Evolutionary conservation across 2,797 vertebrate species (phyloP).

Genomic region (Cirrhinus mrigala): DNA sequence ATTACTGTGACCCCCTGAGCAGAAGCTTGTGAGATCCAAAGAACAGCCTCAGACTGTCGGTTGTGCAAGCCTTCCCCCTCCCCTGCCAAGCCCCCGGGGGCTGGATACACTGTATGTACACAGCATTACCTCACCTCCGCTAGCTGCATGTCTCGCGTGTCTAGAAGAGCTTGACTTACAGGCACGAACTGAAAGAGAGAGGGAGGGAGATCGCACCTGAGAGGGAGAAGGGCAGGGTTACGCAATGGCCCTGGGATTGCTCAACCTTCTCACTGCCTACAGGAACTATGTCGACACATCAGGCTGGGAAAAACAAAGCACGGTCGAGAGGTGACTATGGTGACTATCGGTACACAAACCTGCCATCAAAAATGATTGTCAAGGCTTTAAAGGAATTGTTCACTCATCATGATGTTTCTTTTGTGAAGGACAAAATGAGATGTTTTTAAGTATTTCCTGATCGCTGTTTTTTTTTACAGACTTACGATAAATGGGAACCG

Average conservation of each 20-base stretch:
- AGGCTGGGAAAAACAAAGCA: conserved; percentile 61
- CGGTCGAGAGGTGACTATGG: conserved; percentile 47
- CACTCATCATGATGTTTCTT: background rate
- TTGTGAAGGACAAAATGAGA: background rate
- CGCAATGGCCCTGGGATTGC: conserved; percentile 61
- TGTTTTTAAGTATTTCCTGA: background rate
- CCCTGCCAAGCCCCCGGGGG: conserved; percentile 27
- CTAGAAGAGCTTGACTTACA: conserved; percentile 59
- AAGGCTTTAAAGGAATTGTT: background rate
- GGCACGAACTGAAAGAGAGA: conserved; percentile 26
- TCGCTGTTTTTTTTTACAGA: background rate
- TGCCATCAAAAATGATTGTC: conserved; percentile 21
- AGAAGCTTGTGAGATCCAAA: conserved; percentile 46
- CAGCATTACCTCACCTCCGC: conserved; percentile 59
- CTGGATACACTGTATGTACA: conserved; percentile 51
- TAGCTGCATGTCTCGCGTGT: conserved; percentile 50
- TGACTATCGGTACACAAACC: conserved; percentile 60
- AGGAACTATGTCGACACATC: conserved; percentile 64
- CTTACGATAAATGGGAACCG: background rate
- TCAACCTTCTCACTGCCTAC: conserved; percentile 57
- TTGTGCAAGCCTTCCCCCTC: conserved; percentile 57
- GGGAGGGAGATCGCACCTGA: conserved; percentile 57
- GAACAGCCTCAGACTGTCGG: conserved; percentile 49
- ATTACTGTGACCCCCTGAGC: conserved; percentile 34
- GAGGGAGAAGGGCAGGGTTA: conserved; percentile 57